phyloP scores from a whole-genome alignment of 2,113 vertebrate species.

The Perca schrenkii region DNA sequence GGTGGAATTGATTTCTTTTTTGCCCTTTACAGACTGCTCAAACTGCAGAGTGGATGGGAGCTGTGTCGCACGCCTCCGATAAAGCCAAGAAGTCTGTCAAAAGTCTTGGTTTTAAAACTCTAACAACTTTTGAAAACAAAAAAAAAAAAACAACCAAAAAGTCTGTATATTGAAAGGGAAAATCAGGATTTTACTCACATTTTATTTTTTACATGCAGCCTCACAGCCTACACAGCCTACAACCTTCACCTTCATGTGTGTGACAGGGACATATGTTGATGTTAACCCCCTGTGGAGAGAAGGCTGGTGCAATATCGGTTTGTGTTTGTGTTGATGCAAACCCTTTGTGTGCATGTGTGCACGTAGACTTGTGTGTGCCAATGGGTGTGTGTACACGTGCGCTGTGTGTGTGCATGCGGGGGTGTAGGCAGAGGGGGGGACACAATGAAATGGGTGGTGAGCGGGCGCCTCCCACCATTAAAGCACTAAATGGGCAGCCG shows the following conservation, averaged over 20 bases:
- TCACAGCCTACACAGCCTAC: not conserved
- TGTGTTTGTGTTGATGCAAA: slow-evolving; percentile 50
- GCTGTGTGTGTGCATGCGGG: slow-evolving; percentile 23
- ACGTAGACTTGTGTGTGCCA: not conserved
- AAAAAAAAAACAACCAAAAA: not conserved
- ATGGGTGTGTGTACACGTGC: slow-evolving; percentile 27
- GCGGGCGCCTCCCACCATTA: slow-evolving; percentile 76
- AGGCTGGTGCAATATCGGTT: slow-evolving; percentile 43
- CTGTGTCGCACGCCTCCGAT: slow-evolving; percentile 33
- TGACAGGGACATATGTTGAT: slow-evolving; percentile 72
- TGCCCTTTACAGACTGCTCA: slow-evolving; percentile 83
- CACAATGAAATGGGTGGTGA: slow-evolving; percentile 85
- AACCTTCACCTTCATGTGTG: slow-evolving; percentile 61
- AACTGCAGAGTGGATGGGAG: slow-evolving; percentile 71
- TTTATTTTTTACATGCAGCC: not conserved
- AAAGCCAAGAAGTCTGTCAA: slow-evolving; percentile 68
- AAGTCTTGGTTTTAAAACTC: slow-evolving; percentile 44
- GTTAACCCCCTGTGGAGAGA: slow-evolving; percentile 71
- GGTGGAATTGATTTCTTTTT: slow-evolving; percentile 80
- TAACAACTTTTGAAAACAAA: slow-evolving; percentile 14
- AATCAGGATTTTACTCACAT: not conserved
- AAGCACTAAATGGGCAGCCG: slow-evolving; percentile 79
- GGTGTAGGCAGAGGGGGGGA: slow-evolving; percentile 43
- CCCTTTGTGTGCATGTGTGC: slow-evolving; percentile 31
- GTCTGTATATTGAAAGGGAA: not conserved